Evolutionary conservation across 2,113 vertebrate genomes (phyloP).

Genomic region (Penelope pileata): DNA sequence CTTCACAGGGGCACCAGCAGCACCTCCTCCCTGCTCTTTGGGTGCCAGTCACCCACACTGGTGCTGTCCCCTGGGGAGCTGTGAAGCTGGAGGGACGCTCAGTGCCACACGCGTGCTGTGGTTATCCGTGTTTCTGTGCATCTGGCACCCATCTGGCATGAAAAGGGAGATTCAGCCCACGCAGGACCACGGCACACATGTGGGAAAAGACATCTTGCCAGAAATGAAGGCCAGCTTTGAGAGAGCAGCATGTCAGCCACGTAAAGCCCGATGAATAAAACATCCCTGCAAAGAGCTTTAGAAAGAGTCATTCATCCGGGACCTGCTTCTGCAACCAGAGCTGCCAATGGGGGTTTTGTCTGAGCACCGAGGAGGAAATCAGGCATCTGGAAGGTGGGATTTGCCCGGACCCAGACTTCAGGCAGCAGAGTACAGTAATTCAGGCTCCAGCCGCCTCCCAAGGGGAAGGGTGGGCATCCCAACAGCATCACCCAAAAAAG

Average conservation of each 20-base stretch:
- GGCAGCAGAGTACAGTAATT: background rate
- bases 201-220: background rate
- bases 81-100: background rate
- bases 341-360: background rate
- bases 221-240: background rate
- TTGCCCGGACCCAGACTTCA: background rate
- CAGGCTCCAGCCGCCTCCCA: background rate
- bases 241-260: background rate
- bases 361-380: background rate
- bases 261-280: background rate
- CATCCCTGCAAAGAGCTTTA: background rate
- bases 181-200: background rate
- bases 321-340: background rate
- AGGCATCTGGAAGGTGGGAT: background rate
- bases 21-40: background rate
- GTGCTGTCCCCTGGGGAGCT: background rate
- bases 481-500: background rate
- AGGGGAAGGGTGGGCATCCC: background rate
- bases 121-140: background rate
- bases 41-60: background rate
- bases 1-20: background rate
- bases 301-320: background rate
- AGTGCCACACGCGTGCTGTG: rapidly evolving
- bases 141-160: background rate
- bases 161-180: background rate